Evolutionary conservation across 2,888 invertebrate genomes (phyloP), one percentile per base, ranked within the genome.

Genomic region (Hyalella azteca): DNA sequence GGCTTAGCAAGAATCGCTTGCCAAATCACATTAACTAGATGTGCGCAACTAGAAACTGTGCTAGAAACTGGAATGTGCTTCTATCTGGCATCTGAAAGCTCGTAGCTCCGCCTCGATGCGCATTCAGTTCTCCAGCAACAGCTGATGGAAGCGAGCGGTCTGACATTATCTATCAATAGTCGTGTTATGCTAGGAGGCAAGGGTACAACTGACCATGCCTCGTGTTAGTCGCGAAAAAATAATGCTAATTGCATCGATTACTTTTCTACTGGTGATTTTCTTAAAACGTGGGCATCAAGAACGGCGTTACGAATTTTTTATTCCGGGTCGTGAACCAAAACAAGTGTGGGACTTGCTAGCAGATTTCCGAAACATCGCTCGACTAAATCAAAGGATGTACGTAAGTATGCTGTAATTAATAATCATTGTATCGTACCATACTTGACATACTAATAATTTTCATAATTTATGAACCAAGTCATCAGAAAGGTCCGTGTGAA

Each of bases 321-420:
- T 93, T 85, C 87, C 88, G 48, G 89, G 91, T 85, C 88, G 90
- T 0, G 89, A 90, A 86, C 91, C 93, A 26, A 90, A 90, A 86
- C 88, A 88, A 40, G 91, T 92, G 45, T 93, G 93, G 93, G 92
- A 93, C 87, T 93, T 90, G 87, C 91, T 93, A n/a, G 92, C 93
- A 0, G 93, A 93, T 88, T 93, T 93, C 86, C 92, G 91, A 86
- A 93, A 93, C 87, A 91, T 92, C 91, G 91, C 91, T 86, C 89
- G 90, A 85, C 88, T 93, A 41, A 93, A 93, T 88, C 93, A 93
- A 26, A 92, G 92, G 26, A 92, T 93, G 93, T 93, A 88, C 91
- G 91, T 90, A 29, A 54, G 54, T 54, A 54, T 19, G 50, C n/a
- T 50, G 22, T 13, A n/a, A n/a, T n/a, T n/a, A n/a, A n/a, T n/a